These are phyloP conservation scores for Polylopha cassiicola DNA, from an alignment of 2,888 invertebrate genomes.

Conservation along the genomic window DNA sequence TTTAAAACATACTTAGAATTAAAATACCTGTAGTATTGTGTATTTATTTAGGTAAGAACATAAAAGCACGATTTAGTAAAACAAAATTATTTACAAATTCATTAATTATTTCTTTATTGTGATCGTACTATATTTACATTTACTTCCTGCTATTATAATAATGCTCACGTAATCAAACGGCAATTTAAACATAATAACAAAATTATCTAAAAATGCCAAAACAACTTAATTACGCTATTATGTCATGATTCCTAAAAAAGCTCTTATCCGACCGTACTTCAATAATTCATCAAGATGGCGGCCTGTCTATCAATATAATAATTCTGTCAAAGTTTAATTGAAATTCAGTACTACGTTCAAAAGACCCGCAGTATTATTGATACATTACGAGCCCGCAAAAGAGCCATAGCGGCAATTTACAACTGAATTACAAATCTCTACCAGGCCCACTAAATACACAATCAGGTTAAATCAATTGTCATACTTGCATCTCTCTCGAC, in stretches of 20 bases:
- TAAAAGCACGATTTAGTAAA: too few species aligned
- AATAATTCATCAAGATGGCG: slow-evolving; percentile 66
- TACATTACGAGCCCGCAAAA: slow-evolving; percentile 71
- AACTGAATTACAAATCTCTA: slow-evolving; percentile 74
- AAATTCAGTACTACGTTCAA: slow-evolving; percentile 60
- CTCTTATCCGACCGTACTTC: slow-evolving; percentile 40
- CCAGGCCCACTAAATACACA: slow-evolving; percentile 70
- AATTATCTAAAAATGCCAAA: slow-evolving; percentile 16
- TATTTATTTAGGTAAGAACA: too few species aligned
- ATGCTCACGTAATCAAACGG: too few species aligned
- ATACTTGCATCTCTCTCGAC: slow-evolving; percentile 37
- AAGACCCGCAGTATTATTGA: slow-evolving; percentile 65
- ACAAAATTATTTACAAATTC: too few species aligned
- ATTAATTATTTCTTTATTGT: too few species aligned
- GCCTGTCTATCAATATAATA: slow-evolving; percentile 70
- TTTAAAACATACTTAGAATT: too few species aligned
- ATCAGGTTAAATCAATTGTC: slow-evolving; percentile 69
- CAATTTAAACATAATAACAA: slow-evolving; percentile 2
- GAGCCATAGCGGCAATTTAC: slow-evolving; percentile 70
- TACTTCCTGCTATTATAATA: too few species aligned
- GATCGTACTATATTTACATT: too few species aligned
- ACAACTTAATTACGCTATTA: slow-evolving; percentile 41
- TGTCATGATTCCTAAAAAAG: slow-evolving; percentile 42
- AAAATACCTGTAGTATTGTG: too few species aligned
- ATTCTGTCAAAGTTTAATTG: slow-evolving; percentile 75